A percentile compares a stretch with the other conserved stretches of the same genome.
phyloP scores from a whole-genome alignment of 2,113 vertebrate genomes.

The Passer domesticus region DNA sequence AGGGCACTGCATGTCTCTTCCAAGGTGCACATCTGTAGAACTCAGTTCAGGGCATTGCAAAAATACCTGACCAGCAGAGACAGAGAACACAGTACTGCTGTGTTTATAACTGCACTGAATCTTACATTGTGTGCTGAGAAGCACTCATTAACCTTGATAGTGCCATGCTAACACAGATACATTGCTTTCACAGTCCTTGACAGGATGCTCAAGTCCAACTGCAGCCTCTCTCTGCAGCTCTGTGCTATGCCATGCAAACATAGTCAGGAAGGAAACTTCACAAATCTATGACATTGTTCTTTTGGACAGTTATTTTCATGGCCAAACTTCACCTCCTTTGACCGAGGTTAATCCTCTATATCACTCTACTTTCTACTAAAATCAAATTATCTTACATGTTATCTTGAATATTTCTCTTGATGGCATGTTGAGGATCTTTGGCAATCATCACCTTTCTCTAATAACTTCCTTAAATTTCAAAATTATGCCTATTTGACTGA shows the following conservation, averaged over 20 bases:
- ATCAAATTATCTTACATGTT: background rate
- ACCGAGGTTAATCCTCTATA: background rate
- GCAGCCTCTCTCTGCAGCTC: background rate
- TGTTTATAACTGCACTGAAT: background rate
- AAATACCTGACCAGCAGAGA: background rate
- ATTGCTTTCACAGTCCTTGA: background rate
- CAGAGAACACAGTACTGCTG: background rate
- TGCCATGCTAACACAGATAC: background rate
- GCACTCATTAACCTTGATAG: background rate
- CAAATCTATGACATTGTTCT: background rate
- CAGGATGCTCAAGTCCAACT: accelerated
- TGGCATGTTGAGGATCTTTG: background rate
- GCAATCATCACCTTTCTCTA: background rate
- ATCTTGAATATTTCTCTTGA: background rate
- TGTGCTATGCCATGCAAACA: background rate
- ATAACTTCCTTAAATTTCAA: background rate
- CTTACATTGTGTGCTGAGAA: background rate
- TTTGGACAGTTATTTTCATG: background rate
- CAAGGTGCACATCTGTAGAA: background rate
- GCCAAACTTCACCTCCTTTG: background rate
- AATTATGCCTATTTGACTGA: background rate
- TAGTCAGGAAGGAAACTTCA: background rate
- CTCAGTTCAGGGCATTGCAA: background rate
- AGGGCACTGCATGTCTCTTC: background rate
- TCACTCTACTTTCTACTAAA: background rate